Evolutionary conservation across 1,140 invertebrate genomes (phyloP).

Genomic region (Lordiphosa clarofinis): DNA sequence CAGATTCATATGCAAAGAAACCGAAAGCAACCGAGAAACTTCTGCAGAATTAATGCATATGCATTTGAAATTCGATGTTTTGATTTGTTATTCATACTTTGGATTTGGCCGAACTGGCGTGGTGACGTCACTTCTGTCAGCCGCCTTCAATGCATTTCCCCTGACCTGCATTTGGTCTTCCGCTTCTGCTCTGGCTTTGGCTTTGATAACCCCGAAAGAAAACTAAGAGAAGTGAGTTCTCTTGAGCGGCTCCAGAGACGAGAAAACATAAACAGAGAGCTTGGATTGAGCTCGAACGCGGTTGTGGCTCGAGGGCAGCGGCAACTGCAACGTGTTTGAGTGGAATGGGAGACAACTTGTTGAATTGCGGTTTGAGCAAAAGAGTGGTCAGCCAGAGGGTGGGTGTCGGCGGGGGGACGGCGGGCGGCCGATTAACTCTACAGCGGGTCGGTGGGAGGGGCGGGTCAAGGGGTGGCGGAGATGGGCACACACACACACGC

Average conservation of each 20-base stretch:
- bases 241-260: too few species aligned
- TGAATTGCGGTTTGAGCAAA: neutral
- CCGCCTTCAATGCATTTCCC: constrained; percentile 22
- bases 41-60: constrained; percentile 72
- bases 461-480: too few species aligned
- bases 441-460: too few species aligned
- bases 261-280: too few species aligned
- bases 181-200: constrained; percentile 5
- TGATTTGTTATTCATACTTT: constrained; percentile 10
- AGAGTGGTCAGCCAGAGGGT: neutral
- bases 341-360: constrained; percentile 14
- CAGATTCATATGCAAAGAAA: constrained; percentile 45
- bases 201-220: too few species aligned
- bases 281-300: constrained; percentile 32
- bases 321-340: constrained; percentile 27
- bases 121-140: constrained; percentile 9
- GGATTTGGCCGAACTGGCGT: neutral
- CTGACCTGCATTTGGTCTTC: constrained; percentile 33
- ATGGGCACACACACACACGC: too few species aligned
- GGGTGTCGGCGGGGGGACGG: too few species aligned
- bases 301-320: constrained; percentile 8
- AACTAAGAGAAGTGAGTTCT: too few species aligned
- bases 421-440: too few species aligned
- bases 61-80: constrained; percentile 55
- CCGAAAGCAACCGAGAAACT: constrained; percentile 55